These are phyloP conservation scores for Gavialis gangeticus DNA, from an alignment of 2,113 vertebrate genomes.

Conservation along the genomic window DNA sequence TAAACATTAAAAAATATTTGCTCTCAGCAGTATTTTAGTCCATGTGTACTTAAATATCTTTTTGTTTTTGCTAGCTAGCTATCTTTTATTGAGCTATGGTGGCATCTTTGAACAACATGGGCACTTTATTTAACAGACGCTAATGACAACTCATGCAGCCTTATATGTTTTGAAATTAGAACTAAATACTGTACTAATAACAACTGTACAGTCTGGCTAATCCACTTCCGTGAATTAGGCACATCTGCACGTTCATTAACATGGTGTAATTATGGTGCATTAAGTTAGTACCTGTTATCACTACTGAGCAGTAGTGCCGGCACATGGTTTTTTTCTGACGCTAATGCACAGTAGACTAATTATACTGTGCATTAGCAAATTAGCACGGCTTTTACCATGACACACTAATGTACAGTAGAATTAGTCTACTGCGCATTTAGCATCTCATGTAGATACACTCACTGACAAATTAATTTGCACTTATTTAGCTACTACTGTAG, in stretches of 20 bases:
- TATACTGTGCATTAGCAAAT: no score
- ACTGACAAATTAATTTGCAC: neutral
- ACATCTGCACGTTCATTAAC: no score
- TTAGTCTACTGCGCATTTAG: no score
- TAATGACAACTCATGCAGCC: neutral
- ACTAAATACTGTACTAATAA: neutral
- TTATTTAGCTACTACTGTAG: neutral
- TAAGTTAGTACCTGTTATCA: no score
- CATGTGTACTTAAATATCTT: constrained; percentile 18
- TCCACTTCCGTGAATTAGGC: neutral
- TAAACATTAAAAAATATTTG: neutral
- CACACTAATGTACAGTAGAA: no score
- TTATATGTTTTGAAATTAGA: neutral
- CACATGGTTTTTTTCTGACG: no score
- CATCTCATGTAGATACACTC: no score
- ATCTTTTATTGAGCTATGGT: constrained; percentile 29
- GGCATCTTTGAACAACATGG: neutral
- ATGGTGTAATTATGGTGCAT: no score
- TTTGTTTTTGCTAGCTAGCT: neutral
- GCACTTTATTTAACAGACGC: constrained; percentile 11
- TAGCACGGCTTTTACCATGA: no score
- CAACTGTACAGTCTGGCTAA: neutral
- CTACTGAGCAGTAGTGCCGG: no score
- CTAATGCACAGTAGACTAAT: no score
- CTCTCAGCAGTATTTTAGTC: neutral